phyloP scores from a whole-genome alignment of 2,888 invertebrate species.

The Phengaris alcon region DNA sequence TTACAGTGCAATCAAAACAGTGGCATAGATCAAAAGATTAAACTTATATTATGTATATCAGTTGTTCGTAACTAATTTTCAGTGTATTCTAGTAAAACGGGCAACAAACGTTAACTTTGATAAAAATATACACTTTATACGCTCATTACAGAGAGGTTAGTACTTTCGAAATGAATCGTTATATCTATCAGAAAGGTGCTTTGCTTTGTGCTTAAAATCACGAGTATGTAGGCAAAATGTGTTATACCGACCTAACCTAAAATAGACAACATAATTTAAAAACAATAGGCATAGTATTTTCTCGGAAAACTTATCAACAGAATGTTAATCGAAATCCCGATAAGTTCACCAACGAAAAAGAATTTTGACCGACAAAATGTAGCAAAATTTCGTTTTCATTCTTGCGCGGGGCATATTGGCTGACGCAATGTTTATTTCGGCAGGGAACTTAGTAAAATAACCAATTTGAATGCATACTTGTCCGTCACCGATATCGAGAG shows the following conservation, averaged over 20 bases:
- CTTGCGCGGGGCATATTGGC: constrained; percentile 14
- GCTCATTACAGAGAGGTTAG: no score
- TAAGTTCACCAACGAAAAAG: neutral
- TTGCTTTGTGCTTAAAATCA: no score
- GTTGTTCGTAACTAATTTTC: neutral
- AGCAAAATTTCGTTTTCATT: neutral
- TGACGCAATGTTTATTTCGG: constrained; percentile 63
- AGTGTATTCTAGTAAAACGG: no score
- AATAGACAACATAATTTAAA: no score
- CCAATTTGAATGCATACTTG: constrained; percentile 87
- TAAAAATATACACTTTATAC: no score
- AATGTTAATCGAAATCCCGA: neutral
- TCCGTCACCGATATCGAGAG: constrained; percentile 83
- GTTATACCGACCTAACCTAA: no score
- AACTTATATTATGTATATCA: neutral
- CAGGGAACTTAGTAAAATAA: constrained; percentile 80
- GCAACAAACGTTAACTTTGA: no score
- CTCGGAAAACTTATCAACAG: no score
- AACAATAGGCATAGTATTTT: no score
- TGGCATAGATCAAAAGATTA: constrained; percentile 15
- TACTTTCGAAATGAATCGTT: no score
- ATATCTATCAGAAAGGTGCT: no score
- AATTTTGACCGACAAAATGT: neutral
- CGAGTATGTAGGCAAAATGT: no score
- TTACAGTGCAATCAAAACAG: constrained; percentile 10